Evolutionary conservation across 2,113 vertebrate species (phyloP).

Genomic region (Pteronura brasiliensis): DNA sequence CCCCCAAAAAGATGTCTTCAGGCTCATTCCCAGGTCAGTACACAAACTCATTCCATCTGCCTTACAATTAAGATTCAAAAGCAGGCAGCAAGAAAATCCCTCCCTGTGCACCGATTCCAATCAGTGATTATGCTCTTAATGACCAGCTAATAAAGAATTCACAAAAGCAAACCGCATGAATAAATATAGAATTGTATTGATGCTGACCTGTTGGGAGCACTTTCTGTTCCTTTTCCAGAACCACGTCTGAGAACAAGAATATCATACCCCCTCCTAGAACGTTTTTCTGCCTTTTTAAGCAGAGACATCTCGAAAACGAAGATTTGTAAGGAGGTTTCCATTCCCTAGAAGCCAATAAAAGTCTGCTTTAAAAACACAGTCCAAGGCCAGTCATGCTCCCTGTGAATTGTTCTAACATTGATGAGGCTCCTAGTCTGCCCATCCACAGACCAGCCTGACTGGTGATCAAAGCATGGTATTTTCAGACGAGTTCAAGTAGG

Average conservation of each 20-base stretch:
- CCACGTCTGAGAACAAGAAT: background rate
- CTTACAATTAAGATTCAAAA: conserved; percentile 60
- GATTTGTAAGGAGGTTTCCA: background rate
- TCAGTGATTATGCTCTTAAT: conserved; percentile 22
- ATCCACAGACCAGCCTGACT: accelerated
- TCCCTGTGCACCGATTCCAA: conserved; percentile 32
- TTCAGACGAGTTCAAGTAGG: background rate
- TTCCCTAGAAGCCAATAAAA: background rate
- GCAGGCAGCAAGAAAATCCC: background rate
- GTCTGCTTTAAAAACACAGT: background rate
- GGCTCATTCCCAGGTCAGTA: background rate
- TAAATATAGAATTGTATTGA: conserved; percentile 41
- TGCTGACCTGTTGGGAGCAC: background rate
- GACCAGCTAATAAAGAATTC: conserved; percentile 45
- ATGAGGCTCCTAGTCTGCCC: background rate
- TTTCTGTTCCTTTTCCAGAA: conserved; percentile 40
- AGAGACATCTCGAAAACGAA: conserved; percentile 21
- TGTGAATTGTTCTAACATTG: background rate
- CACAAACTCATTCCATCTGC: conserved; percentile 39
- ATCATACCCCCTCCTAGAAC: background rate
- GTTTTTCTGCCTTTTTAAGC: conserved; percentile 28
- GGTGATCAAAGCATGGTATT: background rate
- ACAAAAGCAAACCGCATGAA: conserved; percentile 18
- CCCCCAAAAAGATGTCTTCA: background rate
- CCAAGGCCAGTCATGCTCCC: background rate